Conservation (phyloP, 2,888 invertebrate species). For the Andrena fulva region DNA sequence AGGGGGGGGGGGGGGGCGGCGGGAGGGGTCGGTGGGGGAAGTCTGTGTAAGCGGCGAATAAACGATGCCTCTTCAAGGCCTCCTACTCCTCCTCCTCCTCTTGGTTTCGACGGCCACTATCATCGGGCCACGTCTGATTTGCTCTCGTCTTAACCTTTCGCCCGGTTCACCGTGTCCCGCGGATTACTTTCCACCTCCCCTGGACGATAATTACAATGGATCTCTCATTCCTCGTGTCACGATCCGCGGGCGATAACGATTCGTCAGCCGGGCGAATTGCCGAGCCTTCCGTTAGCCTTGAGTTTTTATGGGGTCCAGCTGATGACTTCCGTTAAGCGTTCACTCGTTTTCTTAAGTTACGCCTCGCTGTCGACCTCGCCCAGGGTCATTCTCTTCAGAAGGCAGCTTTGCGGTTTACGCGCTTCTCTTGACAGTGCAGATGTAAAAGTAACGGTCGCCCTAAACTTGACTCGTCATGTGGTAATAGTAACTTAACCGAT, state of each 20-base stretch:
- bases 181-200: slow-evolving; percentile 57
- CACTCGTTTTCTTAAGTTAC: too few species aligned
- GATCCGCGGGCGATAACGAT: too few species aligned
- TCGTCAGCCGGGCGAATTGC: neutral
- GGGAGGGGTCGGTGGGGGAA: slow-evolving; percentile 39
- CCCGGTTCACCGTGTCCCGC: slow-evolving; percentile 48
- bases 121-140: slow-evolving; percentile 52
- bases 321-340: neutral
- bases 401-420: too few species aligned
- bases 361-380: too few species aligned
- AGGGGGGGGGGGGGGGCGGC: slow-evolving; percentile 11
- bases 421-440: too few species aligned
- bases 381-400: too few species aligned
- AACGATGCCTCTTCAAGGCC: slow-evolving; percentile 75
- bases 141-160: slow-evolving; percentile 58
- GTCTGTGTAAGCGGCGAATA: slow-evolving; percentile 66
- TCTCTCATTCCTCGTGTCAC: neutral
- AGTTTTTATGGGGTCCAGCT: neutral
- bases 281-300: neutral
- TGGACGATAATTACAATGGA: slow-evolving; percentile 1
- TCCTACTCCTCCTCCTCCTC: slow-evolving; percentile 46
- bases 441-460: too few species aligned
- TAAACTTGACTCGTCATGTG: too few species aligned
- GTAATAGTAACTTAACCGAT: too few species aligned
- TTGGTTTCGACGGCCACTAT: slow-evolving; percentile 46